Percentiles rank a stretch among this genome's conserved stretches.
phyloP scores from a whole-genome alignment of 2,797 vertebrate genomes.

The Discoglossus pictus region DNA sequence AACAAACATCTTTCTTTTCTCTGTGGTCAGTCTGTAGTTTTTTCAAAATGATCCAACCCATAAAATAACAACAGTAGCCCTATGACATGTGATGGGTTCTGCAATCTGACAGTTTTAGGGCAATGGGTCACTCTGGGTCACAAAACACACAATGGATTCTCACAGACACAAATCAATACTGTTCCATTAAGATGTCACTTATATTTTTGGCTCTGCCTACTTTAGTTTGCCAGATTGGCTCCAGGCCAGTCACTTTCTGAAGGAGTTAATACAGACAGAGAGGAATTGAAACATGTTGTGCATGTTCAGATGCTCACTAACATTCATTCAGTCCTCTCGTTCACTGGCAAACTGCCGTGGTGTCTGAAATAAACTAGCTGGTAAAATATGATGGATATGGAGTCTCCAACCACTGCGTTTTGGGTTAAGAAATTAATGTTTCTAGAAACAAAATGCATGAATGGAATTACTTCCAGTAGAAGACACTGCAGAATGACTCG shows the following conservation, averaged over 20 bases:
- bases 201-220: neutral
- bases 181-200: neutral
- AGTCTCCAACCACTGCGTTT: neutral
- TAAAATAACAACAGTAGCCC: neutral
- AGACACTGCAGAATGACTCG: neutral
- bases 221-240: too few species aligned
- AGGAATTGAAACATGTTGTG: neutral
- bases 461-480: neutral
- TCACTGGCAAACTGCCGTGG: neutral
- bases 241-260: too few species aligned
- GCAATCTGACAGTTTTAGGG: neutral
- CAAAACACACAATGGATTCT: neutral
- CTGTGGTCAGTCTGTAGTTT: neutral
- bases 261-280: neutral
- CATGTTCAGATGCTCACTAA: neutral
- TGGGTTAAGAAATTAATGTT: neutral
- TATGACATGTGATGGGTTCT: neutral
- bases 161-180: conserved; percentile 2
- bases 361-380: neutral
- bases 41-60: neutral
- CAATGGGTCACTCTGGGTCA: neutral
- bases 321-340: neutral
- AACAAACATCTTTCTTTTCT: too few species aligned
- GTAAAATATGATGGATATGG: conserved; percentile 26
- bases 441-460: neutral